Percentiles rank a stretch among this genome's conserved stretches.
Conservation (phyloP, 2,797 vertebrate genomes). For the Acridotheres tristis region DNA sequence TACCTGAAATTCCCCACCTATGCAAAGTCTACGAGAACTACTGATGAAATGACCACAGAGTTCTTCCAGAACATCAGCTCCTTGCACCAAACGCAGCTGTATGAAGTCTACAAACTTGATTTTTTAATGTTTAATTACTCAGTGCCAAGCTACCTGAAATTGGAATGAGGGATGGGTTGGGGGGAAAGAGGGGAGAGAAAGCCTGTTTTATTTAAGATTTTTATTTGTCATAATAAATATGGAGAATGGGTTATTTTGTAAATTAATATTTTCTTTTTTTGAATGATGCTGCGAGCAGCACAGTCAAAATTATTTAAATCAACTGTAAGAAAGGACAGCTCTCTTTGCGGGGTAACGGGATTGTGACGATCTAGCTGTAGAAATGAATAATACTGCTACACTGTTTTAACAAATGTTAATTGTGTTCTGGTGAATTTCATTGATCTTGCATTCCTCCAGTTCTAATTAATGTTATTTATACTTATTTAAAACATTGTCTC, state of each 20-base stretch:
- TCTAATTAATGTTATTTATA: conserved; percentile 83
- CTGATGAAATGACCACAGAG: conserved; percentile 95
- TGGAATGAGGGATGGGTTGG: conserved; percentile 80
- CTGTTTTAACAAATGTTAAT: conserved; percentile 66
- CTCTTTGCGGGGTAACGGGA: conserved; percentile 72
- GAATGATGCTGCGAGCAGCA: conserved; percentile 96
- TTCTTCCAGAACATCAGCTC: conserved; percentile 98
- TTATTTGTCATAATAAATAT: conserved; percentile 82
- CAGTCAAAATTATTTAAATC: conserved; percentile 89
- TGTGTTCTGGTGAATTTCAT: conserved; percentile 73
- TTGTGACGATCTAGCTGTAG: conserved; percentile 69
- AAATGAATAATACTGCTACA: conserved; percentile 67
- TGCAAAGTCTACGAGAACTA: conserved; percentile 97
- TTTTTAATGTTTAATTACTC: conserved; percentile 99
- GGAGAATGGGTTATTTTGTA: conserved; percentile 84
- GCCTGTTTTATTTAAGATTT: conserved; percentile 82
- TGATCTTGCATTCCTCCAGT: conserved; percentile 72
- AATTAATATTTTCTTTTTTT: conserved; percentile 83
- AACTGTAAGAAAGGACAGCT: conserved; percentile 77
- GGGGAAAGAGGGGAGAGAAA: conserved; percentile 59
- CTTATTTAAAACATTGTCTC: conserved; percentile 79
- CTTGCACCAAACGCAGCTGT: conserved; percentile 89
- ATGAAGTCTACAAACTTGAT: conserved; percentile 96
- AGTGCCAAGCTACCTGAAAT: conserved; percentile 91
- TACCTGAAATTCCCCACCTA: conserved; percentile 92